These are phyloP conservation scores for Pteronotus mesoamericanus DNA, from an alignment of 2,797 vertebrate genomes.

Conservation along the genomic window DNA sequence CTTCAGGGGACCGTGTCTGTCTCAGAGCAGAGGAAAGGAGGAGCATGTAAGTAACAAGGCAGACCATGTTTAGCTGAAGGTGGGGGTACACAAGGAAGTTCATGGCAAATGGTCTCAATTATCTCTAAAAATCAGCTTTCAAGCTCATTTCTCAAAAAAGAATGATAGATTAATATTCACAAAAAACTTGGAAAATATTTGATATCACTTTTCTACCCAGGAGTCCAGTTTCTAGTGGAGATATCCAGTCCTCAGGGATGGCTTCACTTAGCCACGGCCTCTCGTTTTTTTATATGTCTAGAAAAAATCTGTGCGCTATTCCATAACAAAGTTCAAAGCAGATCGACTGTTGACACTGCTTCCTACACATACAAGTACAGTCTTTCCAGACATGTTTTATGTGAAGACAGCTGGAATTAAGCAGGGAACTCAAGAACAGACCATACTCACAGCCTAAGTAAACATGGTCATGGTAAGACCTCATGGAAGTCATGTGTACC, in stretches of 20 bases:
- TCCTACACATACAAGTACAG: background rate
- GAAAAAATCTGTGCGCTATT: conserved; percentile 17
- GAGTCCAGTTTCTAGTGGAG: background rate
- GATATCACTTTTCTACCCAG: background rate
- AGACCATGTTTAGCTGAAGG: background rate
- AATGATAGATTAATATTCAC: background rate
- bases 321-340: background rate
- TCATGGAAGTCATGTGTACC: background rate
- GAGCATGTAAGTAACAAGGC: background rate
- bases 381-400: background rate
- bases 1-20: background rate
- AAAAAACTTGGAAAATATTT: background rate
- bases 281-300: background rate
- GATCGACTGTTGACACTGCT: background rate
- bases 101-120: background rate
- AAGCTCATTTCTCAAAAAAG: background rate
- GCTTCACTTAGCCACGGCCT: background rate
- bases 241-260: background rate
- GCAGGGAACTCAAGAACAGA: background rate
- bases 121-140: conserved; percentile 22
- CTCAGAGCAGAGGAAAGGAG: background rate
- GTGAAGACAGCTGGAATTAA: background rate
- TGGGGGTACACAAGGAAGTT: background rate
- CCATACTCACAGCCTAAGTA: background rate
- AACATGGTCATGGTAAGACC: background rate